Conservation (phyloP, 2,888 invertebrate species). For the Drosophila mettleri region DNA sequence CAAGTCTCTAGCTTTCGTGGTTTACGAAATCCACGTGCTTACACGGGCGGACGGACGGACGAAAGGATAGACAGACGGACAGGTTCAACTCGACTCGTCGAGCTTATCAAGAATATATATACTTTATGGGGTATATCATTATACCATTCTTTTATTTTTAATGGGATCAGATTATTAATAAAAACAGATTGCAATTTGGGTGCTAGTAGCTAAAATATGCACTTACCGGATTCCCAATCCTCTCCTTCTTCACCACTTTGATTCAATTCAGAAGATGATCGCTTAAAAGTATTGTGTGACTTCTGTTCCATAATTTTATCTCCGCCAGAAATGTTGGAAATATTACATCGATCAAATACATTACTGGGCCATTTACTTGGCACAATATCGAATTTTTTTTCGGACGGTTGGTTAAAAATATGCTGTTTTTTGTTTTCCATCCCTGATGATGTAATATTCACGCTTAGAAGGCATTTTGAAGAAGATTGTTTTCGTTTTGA, state of each 20-base stretch:
- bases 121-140: too few relatives aligned
- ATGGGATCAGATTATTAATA: too few relatives aligned
- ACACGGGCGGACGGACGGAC: too few relatives aligned
- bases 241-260: constrained; percentile 75
- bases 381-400: constrained; percentile 50
- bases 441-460: constrained; percentile 62
- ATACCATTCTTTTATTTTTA: too few relatives aligned
- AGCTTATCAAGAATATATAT: too few relatives aligned
- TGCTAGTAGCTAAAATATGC: constrained; percentile 65
- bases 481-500: constrained; percentile 71
- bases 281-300: constrained; percentile 76
- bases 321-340: constrained; percentile 67
- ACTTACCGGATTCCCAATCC: constrained; percentile 86
- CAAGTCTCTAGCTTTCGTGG: too few relatives aligned
- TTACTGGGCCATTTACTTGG: constrained; percentile 63
- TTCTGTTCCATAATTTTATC: constrained; percentile 72
- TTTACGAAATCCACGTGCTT: too few relatives aligned
- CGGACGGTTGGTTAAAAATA: constrained; percentile 70
- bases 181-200: constrained; percentile 54
- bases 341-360: constrained; percentile 71
- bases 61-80: too few relatives aligned
- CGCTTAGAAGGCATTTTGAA: constrained; percentile 58
- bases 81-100: too few relatives aligned
- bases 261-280: constrained; percentile 62
- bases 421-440: constrained; percentile 70